phyloP scores from a whole-genome alignment of 64 coral and sea anemone genomes.

The Stylophora pistillata region DNA sequence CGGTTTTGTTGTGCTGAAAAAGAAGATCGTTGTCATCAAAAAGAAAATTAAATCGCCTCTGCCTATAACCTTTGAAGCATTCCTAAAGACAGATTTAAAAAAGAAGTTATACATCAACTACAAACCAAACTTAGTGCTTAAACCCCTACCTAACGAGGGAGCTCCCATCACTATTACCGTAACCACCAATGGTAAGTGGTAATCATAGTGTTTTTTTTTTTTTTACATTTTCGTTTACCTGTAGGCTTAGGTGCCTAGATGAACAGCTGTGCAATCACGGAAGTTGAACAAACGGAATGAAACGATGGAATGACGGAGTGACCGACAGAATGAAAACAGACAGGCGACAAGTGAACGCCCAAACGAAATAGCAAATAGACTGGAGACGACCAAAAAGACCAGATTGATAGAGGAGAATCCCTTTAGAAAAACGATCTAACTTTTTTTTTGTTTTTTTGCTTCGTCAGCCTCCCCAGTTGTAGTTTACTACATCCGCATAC shows the following conservation, averaged over 20 bases:
- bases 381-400: too few species aligned
- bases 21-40: conserved; percentile 33
- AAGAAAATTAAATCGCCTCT: conserved; percentile 60
- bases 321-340: too few species aligned
- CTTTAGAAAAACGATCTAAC: too few species aligned
- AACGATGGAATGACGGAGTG: too few species aligned
- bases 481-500: conserved; percentile 55
- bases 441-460: neutral
- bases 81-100: conserved; percentile 11
- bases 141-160: conserved; percentile 37
- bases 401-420: too few species aligned
- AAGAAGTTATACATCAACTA: conserved; percentile 76
- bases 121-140: conserved; percentile 37
- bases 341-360: too few species aligned
- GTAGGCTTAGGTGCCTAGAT: too few species aligned
- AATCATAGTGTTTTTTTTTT: too few species aligned
- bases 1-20: conserved; percentile 32
- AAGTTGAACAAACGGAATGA: too few species aligned
- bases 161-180: conserved; percentile 45
- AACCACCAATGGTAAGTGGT: conserved; percentile 45
- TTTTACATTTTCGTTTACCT: too few species aligned
- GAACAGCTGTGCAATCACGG: too few species aligned
- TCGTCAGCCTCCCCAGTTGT: conserved; percentile 43
- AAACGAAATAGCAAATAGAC: too few species aligned
- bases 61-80: conserved; percentile 41